Conservation (phyloP, 2,113 vertebrate species). For the Ceyx margarethae region DNA sequence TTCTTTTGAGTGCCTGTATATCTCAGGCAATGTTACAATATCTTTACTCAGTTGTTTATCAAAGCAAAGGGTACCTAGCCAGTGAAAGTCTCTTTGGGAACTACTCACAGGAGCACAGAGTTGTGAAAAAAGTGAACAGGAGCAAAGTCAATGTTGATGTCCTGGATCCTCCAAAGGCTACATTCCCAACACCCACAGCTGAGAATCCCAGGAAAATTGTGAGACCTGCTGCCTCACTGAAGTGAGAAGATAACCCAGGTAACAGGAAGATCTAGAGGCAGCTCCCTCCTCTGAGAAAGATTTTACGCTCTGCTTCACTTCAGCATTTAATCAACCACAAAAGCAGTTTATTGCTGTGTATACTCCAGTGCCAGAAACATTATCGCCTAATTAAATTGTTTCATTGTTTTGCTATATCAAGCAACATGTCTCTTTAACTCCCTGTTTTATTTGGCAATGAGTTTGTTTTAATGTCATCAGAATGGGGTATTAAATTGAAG, state of each 20-base stretch:
- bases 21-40: neutral
- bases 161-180: neutral
- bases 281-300: conserved; percentile 17
- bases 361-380: conserved; percentile 43
- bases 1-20: neutral
- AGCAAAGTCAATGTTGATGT: neutral
- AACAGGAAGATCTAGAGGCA: neutral
- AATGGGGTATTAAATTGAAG: conserved; percentile 69
- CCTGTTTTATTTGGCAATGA: conserved; percentile 68
- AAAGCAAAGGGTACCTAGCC: neutral
- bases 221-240: neutral
- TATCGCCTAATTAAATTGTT: conserved; percentile 74
- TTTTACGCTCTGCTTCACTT: conserved; percentile 56
- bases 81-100: neutral
- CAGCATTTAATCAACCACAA: conserved; percentile 66
- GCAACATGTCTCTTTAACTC: conserved; percentile 68
- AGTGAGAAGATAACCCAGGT: neutral
- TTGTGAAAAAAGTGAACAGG: neutral
- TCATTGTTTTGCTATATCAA: conserved; percentile 71
- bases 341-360: conserved; percentile 57
- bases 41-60: neutral
- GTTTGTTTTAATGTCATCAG: conserved; percentile 57
- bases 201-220: neutral
- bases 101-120: neutral
- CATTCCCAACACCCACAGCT: neutral